Base-by-base conservation (phyloP, 1,140 invertebrate genomes). In the Brachionus sp. region DNA sequence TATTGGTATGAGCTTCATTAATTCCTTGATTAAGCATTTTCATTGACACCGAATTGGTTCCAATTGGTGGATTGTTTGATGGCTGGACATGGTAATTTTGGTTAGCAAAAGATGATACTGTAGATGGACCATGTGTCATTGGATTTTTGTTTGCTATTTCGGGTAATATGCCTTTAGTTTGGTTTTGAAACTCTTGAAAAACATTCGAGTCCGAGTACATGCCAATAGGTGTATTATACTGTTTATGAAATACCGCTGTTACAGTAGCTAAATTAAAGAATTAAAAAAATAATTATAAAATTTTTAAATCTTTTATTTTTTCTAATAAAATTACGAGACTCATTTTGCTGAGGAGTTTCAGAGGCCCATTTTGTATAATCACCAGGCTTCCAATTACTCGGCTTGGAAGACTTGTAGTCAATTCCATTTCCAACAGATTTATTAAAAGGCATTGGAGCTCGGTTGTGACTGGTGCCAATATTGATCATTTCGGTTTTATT, bases 361-460 rank as follows among this genome's bases (percentile, higher is more conserved):
- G 77, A 29, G 12, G 77, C 50, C 77, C 77, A 80, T 80, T 80
- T 57, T 7, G 77, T 64, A 25, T 80, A 80, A 66, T 80, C 57
- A 33, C 80, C 80, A 46, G 80, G 80, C 35, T 50, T 39, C 80
- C 80, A 82, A 37, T 82, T 82, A 7, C 16, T 4, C 4, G 80
- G 80, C 35, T 82, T 82, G 9, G 80, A 57, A 7, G 80, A 29
- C 35, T 82, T 66, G 16, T 82, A 82, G 16, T 66, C 57, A 2
- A 82, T 68, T 50, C 39, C 62, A 16, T 70, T 82, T 19, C 80
- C 80, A 9, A 82, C 80, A 10, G 13, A n/a, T 35, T 35, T 29
- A 70, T 82, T 66, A 29, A 82, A 82, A 5, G 80, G 80, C 80
- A 82, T 82, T 12, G 80, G 35, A 16, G 80, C 80, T 66, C 80